Percentiles rank a stretch among this genome's conserved stretches.
phyloP scores from a whole-genome alignment of 1,140 invertebrate species.

The Lordiphosa stackelbergi region DNA sequence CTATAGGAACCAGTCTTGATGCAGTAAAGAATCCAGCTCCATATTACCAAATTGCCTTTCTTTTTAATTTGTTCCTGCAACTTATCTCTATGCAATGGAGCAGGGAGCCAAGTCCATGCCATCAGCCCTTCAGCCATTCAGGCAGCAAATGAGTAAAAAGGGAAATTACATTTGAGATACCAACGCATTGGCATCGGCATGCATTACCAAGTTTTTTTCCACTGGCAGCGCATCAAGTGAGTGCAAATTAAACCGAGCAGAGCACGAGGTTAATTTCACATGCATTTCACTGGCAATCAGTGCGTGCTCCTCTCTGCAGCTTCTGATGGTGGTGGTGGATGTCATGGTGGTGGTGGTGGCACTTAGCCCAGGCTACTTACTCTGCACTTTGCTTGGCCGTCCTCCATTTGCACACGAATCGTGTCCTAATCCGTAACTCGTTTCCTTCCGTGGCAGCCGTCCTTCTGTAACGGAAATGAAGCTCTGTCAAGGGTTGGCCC shows the following conservation, averaged over 20 bases:
- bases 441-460: constrained; percentile 53
- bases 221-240: constrained; percentile 54
- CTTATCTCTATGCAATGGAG: too few species aligned
- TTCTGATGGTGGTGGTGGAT: not conserved
- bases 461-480: constrained; percentile 54
- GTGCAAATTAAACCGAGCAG: constrained; percentile 72
- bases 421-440: constrained; percentile 73
- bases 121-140: constrained; percentile 51
- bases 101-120: constrained; percentile 26
- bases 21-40: too few species aligned
- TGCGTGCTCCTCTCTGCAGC: constrained; percentile 55
- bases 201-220: constrained; percentile 45
- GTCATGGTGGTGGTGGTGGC: constrained; percentile 29
- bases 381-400: constrained; percentile 47
- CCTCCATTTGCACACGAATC: constrained; percentile 24
- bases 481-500: constrained; percentile 36
- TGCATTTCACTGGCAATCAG: constrained; percentile 72
- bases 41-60: too few species aligned
- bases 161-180: constrained; percentile 69
- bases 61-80: too few species aligned
- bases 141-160: constrained; percentile 64
- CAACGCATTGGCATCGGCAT: constrained; percentile 45
- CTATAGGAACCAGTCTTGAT: too few species aligned
- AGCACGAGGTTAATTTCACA: constrained; percentile 70
- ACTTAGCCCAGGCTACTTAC: constrained; percentile 70